Percentiles rank a stretch among this genome's conserved stretches.
These are phyloP conservation scores for Silurus asotus DNA, from an alignment of 2,113 vertebrate species.

Conservation along the genomic window DNA sequence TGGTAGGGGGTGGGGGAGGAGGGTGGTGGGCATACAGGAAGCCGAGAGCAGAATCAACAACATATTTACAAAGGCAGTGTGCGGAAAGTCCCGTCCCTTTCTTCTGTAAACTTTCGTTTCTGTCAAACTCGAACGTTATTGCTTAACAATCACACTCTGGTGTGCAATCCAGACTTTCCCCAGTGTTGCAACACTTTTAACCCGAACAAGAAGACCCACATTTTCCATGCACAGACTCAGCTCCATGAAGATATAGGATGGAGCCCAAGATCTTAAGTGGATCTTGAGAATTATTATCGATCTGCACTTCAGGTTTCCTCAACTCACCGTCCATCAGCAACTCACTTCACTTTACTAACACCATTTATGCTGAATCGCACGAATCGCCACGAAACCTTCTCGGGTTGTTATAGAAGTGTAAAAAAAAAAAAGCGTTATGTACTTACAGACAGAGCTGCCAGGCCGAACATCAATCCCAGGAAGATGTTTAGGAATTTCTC, in stretches of 20 bases:
- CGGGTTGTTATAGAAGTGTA: background rate
- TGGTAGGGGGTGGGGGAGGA: too few species aligned
- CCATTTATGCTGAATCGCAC: too few species aligned
- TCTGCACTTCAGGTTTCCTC: too few species aligned
- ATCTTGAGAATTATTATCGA: too few species aligned
- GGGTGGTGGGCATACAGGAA: too few species aligned
- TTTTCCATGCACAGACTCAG: too few species aligned
- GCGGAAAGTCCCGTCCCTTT: too few species aligned
- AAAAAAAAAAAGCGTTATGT: background rate
- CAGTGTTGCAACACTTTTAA: background rate
- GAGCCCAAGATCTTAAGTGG: too few species aligned
- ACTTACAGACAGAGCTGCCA: constrained; percentile 21
- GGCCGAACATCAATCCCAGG: background rate
- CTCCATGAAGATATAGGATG: too few species aligned
- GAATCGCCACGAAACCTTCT: background rate
- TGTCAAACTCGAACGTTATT: background rate
- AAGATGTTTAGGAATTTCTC: background rate
- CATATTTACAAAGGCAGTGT: background rate
- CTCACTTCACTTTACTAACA: too few species aligned
- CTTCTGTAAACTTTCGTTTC: background rate
- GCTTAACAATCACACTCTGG: background rate
- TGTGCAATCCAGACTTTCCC: background rate
- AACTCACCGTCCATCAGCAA: too few species aligned
- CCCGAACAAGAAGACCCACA: too few species aligned
- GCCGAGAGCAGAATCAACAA: background rate